Conservation (phyloP, 1,140 invertebrate species). For the Ridgeia piscesae region DNA sequence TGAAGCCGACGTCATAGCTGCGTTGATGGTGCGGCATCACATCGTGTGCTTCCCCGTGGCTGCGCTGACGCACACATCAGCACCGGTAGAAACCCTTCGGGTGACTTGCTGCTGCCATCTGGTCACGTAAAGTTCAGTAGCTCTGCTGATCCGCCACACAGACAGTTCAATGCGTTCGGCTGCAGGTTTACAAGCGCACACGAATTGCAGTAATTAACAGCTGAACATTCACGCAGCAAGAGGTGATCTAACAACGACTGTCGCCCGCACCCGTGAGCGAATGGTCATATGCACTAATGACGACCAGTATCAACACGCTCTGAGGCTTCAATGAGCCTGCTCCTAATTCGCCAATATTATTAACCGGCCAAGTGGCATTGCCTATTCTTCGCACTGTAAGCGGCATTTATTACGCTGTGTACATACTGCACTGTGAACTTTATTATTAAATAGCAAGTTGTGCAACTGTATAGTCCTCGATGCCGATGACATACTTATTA, state of each 20-base stretch:
- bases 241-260: not conserved
- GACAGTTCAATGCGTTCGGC: not conserved
- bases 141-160: not conserved
- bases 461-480: not conserved
- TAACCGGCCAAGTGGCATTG: not conserved
- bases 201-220: not conserved
- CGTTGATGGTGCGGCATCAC: not conserved
- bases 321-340: not conserved
- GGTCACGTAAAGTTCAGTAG: not conserved
- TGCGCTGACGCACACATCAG: not conserved
- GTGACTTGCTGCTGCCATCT: no score
- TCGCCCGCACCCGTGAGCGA: not conserved
- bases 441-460: not conserved
- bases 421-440: not conserved
- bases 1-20: not conserved
- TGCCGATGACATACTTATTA: not conserved
- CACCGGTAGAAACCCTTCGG: not conserved
- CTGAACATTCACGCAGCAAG: not conserved
- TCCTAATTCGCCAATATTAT: not conserved
- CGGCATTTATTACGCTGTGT: not conserved
- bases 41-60: no score
- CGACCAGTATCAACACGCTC: not conserved
- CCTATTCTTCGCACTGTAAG: not conserved
- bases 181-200: not conserved
- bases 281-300: not conserved